These are phyloP conservation scores for Antheraea yamamai DNA, from an alignment of 2,888 invertebrate species.

Conservation along the genomic window DNA sequence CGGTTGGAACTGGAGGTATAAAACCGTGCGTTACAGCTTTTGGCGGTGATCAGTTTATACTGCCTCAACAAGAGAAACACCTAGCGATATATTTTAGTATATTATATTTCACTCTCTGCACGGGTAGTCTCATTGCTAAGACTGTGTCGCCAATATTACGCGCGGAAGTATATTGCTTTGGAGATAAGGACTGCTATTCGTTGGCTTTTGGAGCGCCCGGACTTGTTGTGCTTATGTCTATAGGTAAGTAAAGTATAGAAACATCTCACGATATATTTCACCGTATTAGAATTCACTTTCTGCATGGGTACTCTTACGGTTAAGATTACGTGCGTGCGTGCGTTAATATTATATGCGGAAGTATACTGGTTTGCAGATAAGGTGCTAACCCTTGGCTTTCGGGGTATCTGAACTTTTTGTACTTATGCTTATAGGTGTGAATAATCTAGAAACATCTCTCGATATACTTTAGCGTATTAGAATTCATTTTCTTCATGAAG, in stretches of 20 bases:
- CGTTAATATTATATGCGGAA: constrained; percentile 87
- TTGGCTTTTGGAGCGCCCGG: constrained; percentile 91
- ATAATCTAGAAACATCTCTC: constrained; percentile 40
- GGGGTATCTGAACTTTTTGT: not conserved
- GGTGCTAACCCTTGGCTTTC: not conserved
- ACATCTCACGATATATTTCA: constrained; percentile 87
- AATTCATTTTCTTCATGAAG: constrained; percentile 82
- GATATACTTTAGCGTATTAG: constrained; percentile 89
- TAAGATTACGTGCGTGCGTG: constrained; percentile 71
- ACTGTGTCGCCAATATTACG: constrained; percentile 88
- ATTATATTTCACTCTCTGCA: constrained; percentile 86
- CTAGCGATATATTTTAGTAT: constrained; percentile 88
- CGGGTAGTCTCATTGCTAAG: constrained; percentile 88
- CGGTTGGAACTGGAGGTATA: constrained; percentile 90
- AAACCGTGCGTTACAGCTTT: constrained; percentile 92
- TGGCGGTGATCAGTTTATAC: constrained; percentile 89
- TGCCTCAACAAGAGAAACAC: constrained; percentile 84
- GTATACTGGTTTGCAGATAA: constrained; percentile 69
- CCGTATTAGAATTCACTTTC: constrained; percentile 87
- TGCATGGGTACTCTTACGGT: constrained; percentile 46
- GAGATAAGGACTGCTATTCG: constrained; percentile 85
- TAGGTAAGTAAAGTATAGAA: constrained; percentile 80
- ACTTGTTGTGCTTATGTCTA: constrained; percentile 85
- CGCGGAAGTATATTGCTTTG: constrained; percentile 85
- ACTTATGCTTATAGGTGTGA: not conserved